A percentile compares a stretch with the other conserved stretches of the same genome.
Conservation (phyloP, 2,797 vertebrate genomes). For the Pantherophis alleghaniensis region DNA sequence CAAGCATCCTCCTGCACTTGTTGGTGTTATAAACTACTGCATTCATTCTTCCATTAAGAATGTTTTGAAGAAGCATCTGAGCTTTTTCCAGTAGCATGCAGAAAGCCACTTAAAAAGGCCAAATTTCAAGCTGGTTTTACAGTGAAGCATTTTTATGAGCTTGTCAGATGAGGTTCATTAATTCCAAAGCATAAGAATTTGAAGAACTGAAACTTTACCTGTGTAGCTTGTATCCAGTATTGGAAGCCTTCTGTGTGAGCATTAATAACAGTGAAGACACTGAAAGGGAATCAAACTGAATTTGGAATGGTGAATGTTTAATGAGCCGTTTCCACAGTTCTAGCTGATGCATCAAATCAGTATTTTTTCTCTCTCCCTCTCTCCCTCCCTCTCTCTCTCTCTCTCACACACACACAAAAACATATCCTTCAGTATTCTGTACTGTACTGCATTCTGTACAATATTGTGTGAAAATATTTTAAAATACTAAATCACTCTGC, state of each 20-base stretch:
- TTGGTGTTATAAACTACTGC: background rate
- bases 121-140: background rate
- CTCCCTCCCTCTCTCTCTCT: background rate
- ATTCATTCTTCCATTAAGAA: background rate
- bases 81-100: background rate
- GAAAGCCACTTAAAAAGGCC: background rate
- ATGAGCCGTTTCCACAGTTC: background rate
- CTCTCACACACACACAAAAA: background rate
- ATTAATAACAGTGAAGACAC: conserved; percentile 37
- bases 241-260: background rate
- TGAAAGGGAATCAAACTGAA: conserved; percentile 39
- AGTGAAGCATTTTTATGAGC: background rate
- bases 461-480: background rate
- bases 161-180: conserved; percentile 31
- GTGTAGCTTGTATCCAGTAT: conserved; percentile 33
- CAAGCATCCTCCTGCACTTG: background rate
- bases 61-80: background rate
- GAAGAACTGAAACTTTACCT: conserved; percentile 19
- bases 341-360: background rate
- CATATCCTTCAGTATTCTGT: background rate
- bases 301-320: conserved; percentile 33
- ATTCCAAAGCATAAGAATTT: conserved; percentile 15
- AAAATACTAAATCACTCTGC: background rate
- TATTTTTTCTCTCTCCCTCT: background rate
- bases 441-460: background rate